Evolutionary conservation across 2,888 invertebrate genomes (phyloP), one percentile per base, ranked within the genome.

Genomic region (Leucophenga montana): DNA sequence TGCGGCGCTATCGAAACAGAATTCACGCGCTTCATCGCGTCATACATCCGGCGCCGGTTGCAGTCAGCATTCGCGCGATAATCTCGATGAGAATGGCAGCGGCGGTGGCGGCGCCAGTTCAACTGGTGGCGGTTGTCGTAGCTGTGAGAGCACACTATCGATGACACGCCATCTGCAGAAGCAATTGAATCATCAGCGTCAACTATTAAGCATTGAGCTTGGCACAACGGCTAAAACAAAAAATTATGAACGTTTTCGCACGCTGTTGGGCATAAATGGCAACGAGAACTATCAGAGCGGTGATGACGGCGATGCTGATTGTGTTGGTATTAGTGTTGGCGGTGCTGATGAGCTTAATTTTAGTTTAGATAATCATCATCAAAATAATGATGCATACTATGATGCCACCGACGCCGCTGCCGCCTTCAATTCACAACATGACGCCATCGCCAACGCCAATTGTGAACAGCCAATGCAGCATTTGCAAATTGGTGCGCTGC

Each of bases 1-100:
- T 89, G 90, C 90, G 90, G 90, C 91, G 77, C 84, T 87, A 77
- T 85, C 87, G 73, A 88, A 88, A 90, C 90, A 91, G 89, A 84
- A 79, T 77, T 84, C 86, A 71, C 85, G 84, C 67, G 84, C 81
- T 76, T 83, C 85, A 76, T 85, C 86, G 78, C 86, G 86, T 74
- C 86, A 86, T 73, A 86, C 86, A 70, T 86, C 86, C 68, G 86
- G 86, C 75, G 86, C 86, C 75, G 86, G 86, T 68, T 86, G 86
- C 79, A 86, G 86, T 77, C 85, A 85, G 83, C 85, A 86, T 68
- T 86, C 86, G 75, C 84, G 86, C 77, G 86, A 86, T 75, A 81
- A 85, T 79, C 85, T 90, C 88, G 91, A 86, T 68, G 85, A 86
- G 66, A 91, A 85, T 81, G 83, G 78, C 69, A 75, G 77, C 62